Conservation (phyloP, 2,888 invertebrate genomes). For the Ptychoptera contaminata region DNA sequence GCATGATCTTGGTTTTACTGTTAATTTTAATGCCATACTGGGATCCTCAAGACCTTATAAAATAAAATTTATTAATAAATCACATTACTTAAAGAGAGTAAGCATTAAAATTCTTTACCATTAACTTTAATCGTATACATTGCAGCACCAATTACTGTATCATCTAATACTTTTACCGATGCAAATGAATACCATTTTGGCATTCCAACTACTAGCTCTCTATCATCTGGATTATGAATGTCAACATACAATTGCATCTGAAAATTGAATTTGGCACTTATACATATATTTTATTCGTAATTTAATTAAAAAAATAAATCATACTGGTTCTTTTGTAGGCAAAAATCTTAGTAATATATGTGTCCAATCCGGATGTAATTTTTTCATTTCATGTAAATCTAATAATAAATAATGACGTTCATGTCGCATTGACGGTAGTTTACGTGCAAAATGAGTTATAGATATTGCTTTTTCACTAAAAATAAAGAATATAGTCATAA, state of each 20-base stretch:
- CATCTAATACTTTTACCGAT: slow-evolving; percentile 30
- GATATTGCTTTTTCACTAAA: slow-evolving; percentile 39
- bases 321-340: slow-evolving; percentile 36
- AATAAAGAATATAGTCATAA: slow-evolving; percentile 17
- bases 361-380: slow-evolving; percentile 40
- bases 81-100: too few relatives aligned
- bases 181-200: slow-evolving; percentile 30
- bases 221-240: slow-evolving; percentile 37
- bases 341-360: slow-evolving; percentile 55
- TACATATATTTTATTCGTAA: not conserved
- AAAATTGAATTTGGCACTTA: slow-evolving; percentile 16
- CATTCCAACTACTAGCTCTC: slow-evolving; percentile 21
- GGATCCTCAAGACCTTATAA: slow-evolving; percentile 34
- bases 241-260: slow-evolving; percentile 49
- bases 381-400: slow-evolving; percentile 43
- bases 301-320: slow-evolving; percentile 2
- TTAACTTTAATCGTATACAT: slow-evolving; percentile 44
- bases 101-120: slow-evolving; percentile 13
- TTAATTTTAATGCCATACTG: slow-evolving; percentile 43
- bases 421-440: slow-evolving; percentile 32
- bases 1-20: slow-evolving; percentile 37
- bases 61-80: not conserved
- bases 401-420: slow-evolving; percentile 37
- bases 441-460: slow-evolving; percentile 38
- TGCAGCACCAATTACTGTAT: slow-evolving; percentile 40